Conservation (phyloP, 2,113 vertebrate species). For the Cyanoliseus patagonus region DNA sequence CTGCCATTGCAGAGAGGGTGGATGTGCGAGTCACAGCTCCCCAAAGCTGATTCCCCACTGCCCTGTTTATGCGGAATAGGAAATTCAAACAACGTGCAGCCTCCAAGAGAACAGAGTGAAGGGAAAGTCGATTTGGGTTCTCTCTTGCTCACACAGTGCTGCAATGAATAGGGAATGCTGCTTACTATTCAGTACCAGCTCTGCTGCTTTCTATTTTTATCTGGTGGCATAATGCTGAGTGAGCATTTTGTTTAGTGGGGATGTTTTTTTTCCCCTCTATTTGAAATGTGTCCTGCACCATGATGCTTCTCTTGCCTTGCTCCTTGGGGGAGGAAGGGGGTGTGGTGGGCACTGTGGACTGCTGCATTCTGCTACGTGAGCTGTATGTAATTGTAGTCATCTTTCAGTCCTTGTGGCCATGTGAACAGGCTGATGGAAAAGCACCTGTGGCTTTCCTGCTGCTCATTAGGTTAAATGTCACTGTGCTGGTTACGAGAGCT, state of each 20-base stretch:
- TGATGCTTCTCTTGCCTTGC: neutral
- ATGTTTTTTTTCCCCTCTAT: neutral
- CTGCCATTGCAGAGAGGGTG: neutral
- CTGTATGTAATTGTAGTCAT: neutral
- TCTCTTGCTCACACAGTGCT: neutral
- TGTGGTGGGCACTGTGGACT: neutral
- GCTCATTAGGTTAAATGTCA: constrained; percentile 54
- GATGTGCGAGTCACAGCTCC: neutral
- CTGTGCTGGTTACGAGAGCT: neutral
- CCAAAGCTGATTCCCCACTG: neutral
- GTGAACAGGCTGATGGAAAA: neutral
- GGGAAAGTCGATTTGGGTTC: neutral
- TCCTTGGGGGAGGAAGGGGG: neutral
- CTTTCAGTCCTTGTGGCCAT: neutral
- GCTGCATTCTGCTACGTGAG: constrained; percentile 10
- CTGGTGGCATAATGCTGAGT: constrained; percentile 36
- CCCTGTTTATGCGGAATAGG: neutral
- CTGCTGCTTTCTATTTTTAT: constrained; percentile 57
- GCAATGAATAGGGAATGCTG: neutral
- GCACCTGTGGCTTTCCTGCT: neutral
- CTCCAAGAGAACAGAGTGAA: neutral
- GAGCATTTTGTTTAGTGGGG: constrained; percentile 29
- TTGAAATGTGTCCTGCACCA: constrained; percentile 22
- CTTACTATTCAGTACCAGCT: constrained; percentile 32
- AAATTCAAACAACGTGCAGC: neutral